phyloP scores from a whole-genome alignment of 2,888 invertebrate genomes.

The Drosophila helvetica region DNA sequence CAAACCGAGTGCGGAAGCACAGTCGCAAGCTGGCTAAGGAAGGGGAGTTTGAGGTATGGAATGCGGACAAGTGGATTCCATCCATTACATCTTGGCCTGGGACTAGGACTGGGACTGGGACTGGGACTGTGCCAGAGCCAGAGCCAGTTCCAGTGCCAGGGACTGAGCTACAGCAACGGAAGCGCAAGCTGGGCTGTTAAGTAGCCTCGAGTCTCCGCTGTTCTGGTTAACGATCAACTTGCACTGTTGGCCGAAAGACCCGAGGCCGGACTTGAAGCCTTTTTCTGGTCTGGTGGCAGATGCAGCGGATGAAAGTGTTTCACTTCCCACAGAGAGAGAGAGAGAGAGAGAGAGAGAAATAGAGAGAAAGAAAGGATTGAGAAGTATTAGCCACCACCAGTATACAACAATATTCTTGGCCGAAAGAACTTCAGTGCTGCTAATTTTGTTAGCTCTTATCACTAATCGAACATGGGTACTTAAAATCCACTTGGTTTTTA shows the following conservation, averaged over 20 bases:
- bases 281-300: not conserved
- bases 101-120: conserved; percentile 13
- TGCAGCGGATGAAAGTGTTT: not conserved
- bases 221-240: conserved; percentile 65
- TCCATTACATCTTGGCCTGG: conserved; percentile 66
- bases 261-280: conserved; percentile 55
- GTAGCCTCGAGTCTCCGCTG: conserved; percentile 63
- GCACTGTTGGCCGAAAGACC: conserved; percentile 30
- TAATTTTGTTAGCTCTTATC: conserved; percentile 2
- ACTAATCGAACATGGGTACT: conserved; percentile 8
- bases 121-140: conserved; percentile 19
- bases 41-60: not conserved
- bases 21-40: conserved; percentile 50
- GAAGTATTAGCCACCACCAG: not conserved
- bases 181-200: conserved; percentile 70
- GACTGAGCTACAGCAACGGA: conserved; percentile 48
- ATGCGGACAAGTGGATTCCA: conserved; percentile 68
- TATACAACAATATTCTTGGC: not conserved
- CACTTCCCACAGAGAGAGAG: not conserved
- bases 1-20: conserved; percentile 71
- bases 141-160: not conserved
- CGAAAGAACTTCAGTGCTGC: not conserved
- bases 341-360: too few species aligned
- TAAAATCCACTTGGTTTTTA: not conserved
- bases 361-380: too few species aligned